Conservation (phyloP, 2,797 vertebrate species). For the Sparus aurata region DNA sequence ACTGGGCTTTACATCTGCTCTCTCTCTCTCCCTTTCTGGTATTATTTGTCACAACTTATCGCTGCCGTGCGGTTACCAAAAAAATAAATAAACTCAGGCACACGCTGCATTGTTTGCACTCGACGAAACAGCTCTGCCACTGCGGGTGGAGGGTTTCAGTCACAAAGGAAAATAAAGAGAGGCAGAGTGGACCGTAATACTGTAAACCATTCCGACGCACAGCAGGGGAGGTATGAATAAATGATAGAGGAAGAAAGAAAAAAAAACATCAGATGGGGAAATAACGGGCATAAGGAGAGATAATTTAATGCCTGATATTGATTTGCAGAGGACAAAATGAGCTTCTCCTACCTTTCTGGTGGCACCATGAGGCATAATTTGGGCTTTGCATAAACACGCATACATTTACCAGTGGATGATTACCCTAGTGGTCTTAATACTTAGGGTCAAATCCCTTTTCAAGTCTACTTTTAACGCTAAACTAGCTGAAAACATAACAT, state of each 20-base stretch:
- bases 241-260: background rate
- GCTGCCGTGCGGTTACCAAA: background rate
- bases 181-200: background rate
- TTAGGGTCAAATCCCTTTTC: background rate
- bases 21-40: background rate
- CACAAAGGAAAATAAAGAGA: conserved; percentile 3
- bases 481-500: background rate
- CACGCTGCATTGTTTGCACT: conserved; percentile 32
- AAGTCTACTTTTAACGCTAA: background rate
- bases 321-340: conserved; percentile 4
- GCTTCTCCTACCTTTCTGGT: background rate
- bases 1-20: background rate
- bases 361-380: background rate
- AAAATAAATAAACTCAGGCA: background rate
- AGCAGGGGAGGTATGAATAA: conserved; percentile 4
- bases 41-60: conserved; percentile 15
- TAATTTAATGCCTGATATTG: conserved; percentile 15
- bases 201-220: conserved; percentile 3
- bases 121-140: conserved; percentile 18
- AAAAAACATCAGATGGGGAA: background rate
- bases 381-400: conserved; percentile 5
- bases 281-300: background rate
- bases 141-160: conserved; percentile 6
- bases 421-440: background rate
- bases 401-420: background rate